phyloP scores from a whole-genome alignment of 2,888 invertebrate species.

The Hybos culiciformis region DNA sequence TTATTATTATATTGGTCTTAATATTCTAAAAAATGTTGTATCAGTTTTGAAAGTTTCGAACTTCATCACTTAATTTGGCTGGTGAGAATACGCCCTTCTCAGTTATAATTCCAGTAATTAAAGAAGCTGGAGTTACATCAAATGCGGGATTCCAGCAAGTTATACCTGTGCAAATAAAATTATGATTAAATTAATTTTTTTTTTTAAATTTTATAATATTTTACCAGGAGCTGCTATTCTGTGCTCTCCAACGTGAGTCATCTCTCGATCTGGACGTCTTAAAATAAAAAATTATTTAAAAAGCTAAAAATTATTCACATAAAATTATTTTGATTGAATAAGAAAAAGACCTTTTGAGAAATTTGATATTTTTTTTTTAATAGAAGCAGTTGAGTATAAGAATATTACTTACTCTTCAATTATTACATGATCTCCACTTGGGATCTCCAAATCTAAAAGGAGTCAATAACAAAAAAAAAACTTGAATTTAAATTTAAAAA shows the following conservation, averaged over 20 bases:
- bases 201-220: not conserved
- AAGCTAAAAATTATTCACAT: no score
- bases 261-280: slow-evolving; percentile 75
- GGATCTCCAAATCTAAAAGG: slow-evolving; percentile 59
- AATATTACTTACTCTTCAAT: no score
- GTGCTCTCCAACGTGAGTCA: slow-evolving; percentile 78
- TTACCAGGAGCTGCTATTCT: slow-evolving; percentile 77
- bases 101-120: slow-evolving; percentile 90
- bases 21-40: no score
- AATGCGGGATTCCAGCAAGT: slow-evolving; percentile 97
- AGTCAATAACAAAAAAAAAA: no score
- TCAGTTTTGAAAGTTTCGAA: no score
- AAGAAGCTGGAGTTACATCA: slow-evolving; percentile 85
- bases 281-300: no score
- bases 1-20: no score
- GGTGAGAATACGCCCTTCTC: slow-evolving; percentile 78
- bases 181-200: not conserved
- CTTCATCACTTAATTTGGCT: slow-evolving; percentile 29
- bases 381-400: no score
- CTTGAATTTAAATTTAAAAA: no score
- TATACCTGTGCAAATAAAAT: slow-evolving; percentile 48
- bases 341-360: no score
- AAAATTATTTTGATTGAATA: no score
- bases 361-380: no score
- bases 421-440: slow-evolving; percentile 70